Percentiles rank a stretch among this genome's conserved stretches.
These are phyloP conservation scores for Scortum barcoo DNA, from an alignment of 2,113 vertebrate species.

Conservation along the genomic window DNA sequence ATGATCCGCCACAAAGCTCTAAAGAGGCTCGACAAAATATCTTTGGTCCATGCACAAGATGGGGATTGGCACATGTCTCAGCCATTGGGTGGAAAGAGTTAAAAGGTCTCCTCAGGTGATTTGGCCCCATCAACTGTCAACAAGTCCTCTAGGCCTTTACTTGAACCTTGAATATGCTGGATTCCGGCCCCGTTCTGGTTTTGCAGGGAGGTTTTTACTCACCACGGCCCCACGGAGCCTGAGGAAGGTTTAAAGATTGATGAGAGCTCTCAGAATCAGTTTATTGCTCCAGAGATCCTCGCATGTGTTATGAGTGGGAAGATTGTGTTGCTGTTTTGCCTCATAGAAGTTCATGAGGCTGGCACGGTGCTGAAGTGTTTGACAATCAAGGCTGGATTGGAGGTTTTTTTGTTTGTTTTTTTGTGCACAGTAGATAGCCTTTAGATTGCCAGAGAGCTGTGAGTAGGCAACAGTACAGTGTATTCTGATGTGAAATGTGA, in stretches of 20 bases:
- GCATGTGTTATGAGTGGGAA: constrained; percentile 80
- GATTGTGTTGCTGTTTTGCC: constrained; percentile 78
- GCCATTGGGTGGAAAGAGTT: constrained; percentile 40
- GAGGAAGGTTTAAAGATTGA: constrained; percentile 83
- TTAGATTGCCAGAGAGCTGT: constrained; percentile 44
- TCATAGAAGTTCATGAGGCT: constrained; percentile 71
- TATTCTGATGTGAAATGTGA: constrained; percentile 69
- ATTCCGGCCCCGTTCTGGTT: constrained; percentile 69
- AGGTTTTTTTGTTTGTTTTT: constrained; percentile 6
- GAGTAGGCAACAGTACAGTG: constrained; percentile 51
- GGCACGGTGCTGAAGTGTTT: constrained; percentile 67
- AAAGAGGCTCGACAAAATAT: constrained; percentile 6
- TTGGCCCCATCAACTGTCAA: constrained; percentile 70
- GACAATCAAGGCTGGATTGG: constrained; percentile 77
- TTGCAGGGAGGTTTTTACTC: constrained; percentile 73
- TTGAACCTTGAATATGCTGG: constrained; percentile 74
- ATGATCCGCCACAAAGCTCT: constrained; percentile 25
- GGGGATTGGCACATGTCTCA: constrained; percentile 31
- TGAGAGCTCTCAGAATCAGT: constrained; percentile 82
- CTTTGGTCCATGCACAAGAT: constrained; percentile 26
- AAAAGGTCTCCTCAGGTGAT: constrained; percentile 66
- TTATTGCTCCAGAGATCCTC: constrained; percentile 81
- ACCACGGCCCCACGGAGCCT: constrained; percentile 63
- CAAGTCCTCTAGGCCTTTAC: constrained; percentile 72
- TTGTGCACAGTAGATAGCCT: constrained; percentile 49